phyloP scores from a whole-genome alignment of 2,888 invertebrate genomes.

The Phragmatobia fuliginosa region DNA sequence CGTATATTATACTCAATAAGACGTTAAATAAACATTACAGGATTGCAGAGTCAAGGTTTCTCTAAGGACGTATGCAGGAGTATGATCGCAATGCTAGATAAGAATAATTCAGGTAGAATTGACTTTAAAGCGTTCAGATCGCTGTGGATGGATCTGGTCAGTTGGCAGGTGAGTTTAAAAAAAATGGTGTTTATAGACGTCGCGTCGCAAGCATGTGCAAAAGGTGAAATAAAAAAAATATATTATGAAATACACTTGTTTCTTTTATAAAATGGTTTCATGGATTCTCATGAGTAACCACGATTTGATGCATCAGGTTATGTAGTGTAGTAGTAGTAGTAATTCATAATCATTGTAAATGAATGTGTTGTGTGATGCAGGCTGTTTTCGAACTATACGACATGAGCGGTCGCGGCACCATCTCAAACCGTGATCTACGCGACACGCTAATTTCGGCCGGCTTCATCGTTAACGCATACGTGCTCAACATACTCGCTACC shows the following conservation, averaged over 20 bases:
- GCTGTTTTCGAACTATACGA: conserved; percentile 95
- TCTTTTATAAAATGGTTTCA: too few species aligned
- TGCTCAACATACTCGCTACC: conserved; percentile 95
- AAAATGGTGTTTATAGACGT: too few species aligned
- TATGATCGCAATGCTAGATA: conserved; percentile 97
- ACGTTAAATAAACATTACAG: conserved; percentile 77
- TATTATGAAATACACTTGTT: too few species aligned
- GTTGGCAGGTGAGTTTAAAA: conserved; percentile 92
- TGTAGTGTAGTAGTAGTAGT: too few species aligned
- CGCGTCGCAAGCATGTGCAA: too few species aligned
- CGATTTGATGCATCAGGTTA: too few species aligned
- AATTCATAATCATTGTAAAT: too few species aligned
- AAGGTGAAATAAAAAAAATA: too few species aligned
- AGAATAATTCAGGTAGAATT: conserved; percentile 95
- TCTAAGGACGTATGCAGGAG: conserved; percentile 96
- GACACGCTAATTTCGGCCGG: conserved; percentile 96
- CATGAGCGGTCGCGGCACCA: conserved; percentile 91
- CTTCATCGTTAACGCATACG: conserved; percentile 95
- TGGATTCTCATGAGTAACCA: too few species aligned
- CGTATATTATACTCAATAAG: too few species aligned
- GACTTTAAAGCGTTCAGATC: conserved; percentile 96
- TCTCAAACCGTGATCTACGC: conserved; percentile 94
- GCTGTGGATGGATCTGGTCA: conserved; percentile 93
- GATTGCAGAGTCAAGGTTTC: conserved; percentile 91
- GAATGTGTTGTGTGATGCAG: conserved; percentile 73